A percentile compares a stretch with the other conserved stretches of the same genome.
These are phyloP conservation scores for Cassiopea xamachana DNA, from an alignment of 30 jellyfish, hydroid and myxozoan genomes.

Conservation along the genomic window DNA sequence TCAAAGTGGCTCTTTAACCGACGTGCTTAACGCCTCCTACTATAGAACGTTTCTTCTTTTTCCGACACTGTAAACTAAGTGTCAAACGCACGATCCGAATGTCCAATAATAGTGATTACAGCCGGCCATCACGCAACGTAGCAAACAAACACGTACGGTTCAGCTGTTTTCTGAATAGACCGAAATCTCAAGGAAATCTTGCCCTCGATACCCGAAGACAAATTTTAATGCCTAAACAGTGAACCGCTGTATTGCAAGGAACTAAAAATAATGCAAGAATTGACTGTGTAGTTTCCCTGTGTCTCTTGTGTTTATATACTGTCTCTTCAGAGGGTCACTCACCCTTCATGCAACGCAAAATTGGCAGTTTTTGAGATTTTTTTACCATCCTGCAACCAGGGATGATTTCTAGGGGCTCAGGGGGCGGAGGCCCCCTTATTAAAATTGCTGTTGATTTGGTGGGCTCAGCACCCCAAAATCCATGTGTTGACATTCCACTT, in stretches of 20 bases:
- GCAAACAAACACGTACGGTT: not conserved
- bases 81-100: constrained; percentile 25
- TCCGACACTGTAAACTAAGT: constrained; percentile 31
- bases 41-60: constrained; percentile 6
- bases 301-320: not conserved
- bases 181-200: constrained; percentile 13
- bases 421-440: too few relatives aligned
- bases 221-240: constrained; percentile 1
- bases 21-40: constrained; percentile 58
- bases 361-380: too few relatives aligned
- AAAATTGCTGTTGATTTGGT: too few relatives aligned
- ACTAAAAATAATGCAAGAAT: not conserved
- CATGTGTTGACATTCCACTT: too few relatives aligned
- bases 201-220: constrained; percentile 3
- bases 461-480: too few relatives aligned
- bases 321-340: not conserved
- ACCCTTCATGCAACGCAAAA: too few relatives aligned
- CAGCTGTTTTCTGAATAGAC: not conserved
- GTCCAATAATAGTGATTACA: not conserved
- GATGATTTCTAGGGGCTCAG: too few relatives aligned
- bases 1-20: constrained; percentile 38
- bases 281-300: not conserved
- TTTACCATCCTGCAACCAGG: too few relatives aligned
- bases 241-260: constrained; percentile 16
- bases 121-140: constrained; percentile 37